A percentile compares a stretch with the other conserved stretches of the same genome.
Evolutionary conservation across 2,113 vertebrate species (phyloP).

Genomic region (Vanacampus margaritifer): DNA sequence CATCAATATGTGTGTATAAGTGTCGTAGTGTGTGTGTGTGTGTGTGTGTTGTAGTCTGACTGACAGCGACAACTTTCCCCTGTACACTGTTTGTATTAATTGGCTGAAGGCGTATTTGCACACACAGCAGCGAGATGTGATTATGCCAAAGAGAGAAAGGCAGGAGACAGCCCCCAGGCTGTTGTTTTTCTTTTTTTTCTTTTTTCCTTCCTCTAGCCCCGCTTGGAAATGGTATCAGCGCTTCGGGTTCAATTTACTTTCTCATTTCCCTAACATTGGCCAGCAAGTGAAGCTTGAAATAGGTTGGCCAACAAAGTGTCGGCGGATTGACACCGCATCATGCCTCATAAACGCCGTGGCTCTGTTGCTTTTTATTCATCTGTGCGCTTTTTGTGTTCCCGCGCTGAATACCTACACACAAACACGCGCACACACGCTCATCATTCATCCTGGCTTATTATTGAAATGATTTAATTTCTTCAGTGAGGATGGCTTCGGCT

Average conservation of each 20-base stretch:
- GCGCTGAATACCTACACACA: slow-evolving; percentile 4
- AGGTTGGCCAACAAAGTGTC: slow-evolving; percentile 46
- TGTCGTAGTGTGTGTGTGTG: not conserved
- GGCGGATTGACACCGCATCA: slow-evolving; percentile 35
- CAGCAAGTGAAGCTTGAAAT: slow-evolving; percentile 67
- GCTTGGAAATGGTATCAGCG: slow-evolving; percentile 38
- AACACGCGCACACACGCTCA: not conserved
- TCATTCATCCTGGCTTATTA: slow-evolving; percentile 6
- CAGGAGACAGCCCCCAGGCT: slow-evolving; percentile 17
- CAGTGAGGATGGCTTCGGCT: slow-evolving; percentile 32
- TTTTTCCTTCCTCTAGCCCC: not conserved
- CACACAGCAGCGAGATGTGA: slow-evolving; percentile 24
- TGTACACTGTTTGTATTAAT: slow-evolving; percentile 26
- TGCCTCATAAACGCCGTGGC: slow-evolving; percentile 35
- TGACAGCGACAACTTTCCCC: slow-evolving; percentile 24
- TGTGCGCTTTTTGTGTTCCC: slow-evolving; percentile 10
- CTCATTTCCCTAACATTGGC: slow-evolving; percentile 57
- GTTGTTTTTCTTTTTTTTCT: slow-evolving; percentile 17
- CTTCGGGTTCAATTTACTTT: slow-evolving; percentile 51
- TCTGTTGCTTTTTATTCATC: slow-evolving; percentile 32
- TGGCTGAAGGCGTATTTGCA: slow-evolving; percentile 19
- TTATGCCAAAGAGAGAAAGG: slow-evolving; percentile 10
- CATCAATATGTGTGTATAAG: not conserved
- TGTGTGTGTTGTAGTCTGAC: slow-evolving; percentile 12
- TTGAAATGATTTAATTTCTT: slow-evolving; percentile 31